Conservation (phyloP, 2,797 vertebrate genomes). For the Alectoris magna region DNA sequence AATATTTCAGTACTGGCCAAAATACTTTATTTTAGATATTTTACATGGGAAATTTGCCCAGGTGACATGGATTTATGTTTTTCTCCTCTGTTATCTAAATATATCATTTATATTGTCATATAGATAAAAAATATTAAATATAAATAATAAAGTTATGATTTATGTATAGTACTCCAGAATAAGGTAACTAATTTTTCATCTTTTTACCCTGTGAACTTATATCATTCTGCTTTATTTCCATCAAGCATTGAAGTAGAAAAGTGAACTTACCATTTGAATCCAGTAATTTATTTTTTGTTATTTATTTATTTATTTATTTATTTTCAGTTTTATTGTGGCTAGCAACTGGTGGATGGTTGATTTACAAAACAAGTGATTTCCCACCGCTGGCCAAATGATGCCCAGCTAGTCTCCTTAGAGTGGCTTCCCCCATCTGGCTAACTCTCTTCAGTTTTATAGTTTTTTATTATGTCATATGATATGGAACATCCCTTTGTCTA, state of each 20-base stretch:
- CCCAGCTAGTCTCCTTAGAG: too few species aligned
- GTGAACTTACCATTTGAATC: neutral
- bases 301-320: neutral
- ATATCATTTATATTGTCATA: neutral
- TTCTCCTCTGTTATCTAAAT: neutral
- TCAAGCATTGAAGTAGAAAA: neutral
- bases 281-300: neutral
- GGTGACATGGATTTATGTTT: neutral
- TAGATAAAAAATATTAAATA: slow-evolving; percentile 5
- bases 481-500: too few species aligned
- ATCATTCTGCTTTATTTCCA: neutral
- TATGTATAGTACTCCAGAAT: neutral
- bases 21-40: neutral
- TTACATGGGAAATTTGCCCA: neutral
- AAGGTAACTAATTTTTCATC: neutral
- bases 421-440: too few species aligned
- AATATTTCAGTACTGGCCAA: neutral
- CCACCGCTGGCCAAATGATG: too few species aligned
- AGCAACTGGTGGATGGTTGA: neutral
- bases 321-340: neutral
- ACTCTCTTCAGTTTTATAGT: too few species aligned
- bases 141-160: neutral
- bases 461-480: too few species aligned
- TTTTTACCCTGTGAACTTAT: neutral
- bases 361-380: too few species aligned